Evolutionary conservation across 2,797 vertebrate genomes (phyloP).

Genomic region (Peromyscus aztecus): DNA sequence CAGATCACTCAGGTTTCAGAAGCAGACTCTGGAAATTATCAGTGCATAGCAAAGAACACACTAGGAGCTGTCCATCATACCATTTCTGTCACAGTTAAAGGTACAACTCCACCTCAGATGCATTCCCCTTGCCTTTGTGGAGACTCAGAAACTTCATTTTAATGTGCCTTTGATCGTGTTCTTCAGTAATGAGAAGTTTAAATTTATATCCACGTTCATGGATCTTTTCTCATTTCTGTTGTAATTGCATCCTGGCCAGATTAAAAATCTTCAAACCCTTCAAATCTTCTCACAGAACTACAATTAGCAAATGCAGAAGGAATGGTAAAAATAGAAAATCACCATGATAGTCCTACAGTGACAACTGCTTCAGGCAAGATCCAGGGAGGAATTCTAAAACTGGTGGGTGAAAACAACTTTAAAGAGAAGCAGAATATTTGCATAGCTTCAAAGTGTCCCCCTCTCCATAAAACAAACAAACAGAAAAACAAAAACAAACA

Average conservation of each 20-base stretch:
- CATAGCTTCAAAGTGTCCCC: constrained; percentile 8
- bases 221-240: not conserved
- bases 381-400: not conserved
- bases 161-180: constrained; percentile 3
- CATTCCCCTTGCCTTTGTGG: constrained; percentile 8
- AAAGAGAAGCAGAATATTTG: constrained; percentile 6
- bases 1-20: constrained; percentile 94
- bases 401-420: not conserved
- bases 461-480: not conserved
- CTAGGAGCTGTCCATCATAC: constrained; percentile 92
- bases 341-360: not conserved
- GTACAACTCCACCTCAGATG: constrained; percentile 85
- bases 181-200: constrained; percentile 54
- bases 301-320: constrained; percentile 24
- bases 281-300: constrained; percentile 33
- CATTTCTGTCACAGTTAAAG: constrained; percentile 95
- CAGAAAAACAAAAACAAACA: not conserved
- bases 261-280: not conserved
- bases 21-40: constrained; percentile 95
- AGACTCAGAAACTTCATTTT: not conserved
- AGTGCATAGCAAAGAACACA: constrained; percentile 93
- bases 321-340: constrained; percentile 39
- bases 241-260: constrained; percentile 19
- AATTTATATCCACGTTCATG: constrained; percentile 21
- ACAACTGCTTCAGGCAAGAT: not conserved